These are phyloP conservation scores for Schlechtendalia chinensis DNA, from an alignment of 1,140 invertebrate genomes.

Conservation along the genomic window DNA sequence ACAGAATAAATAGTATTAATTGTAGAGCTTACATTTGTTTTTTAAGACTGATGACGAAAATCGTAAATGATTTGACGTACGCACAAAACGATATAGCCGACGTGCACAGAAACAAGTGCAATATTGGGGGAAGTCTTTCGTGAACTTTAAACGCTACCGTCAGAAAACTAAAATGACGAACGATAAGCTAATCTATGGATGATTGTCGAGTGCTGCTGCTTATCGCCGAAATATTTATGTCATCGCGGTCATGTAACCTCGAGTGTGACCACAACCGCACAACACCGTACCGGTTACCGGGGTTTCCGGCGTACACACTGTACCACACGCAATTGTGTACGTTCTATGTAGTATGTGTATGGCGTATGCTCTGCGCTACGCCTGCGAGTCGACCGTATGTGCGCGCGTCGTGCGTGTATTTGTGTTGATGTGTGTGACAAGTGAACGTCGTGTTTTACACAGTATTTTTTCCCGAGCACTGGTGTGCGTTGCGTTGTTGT, in stretches of 20 bases:
- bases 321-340: background rate
- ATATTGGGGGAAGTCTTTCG: too few species aligned
- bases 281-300: background rate
- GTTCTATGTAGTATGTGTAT: background rate
- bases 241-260: background rate
- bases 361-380: background rate
- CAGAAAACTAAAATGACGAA: too few species aligned
- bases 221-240: too few species aligned
- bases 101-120: too few species aligned
- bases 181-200: too few species aligned
- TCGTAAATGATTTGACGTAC: too few species aligned
- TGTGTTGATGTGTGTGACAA: conserved; percentile 28
- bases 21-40: too few species aligned
- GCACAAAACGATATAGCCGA: too few species aligned
- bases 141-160: too few species aligned
- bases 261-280: conserved; percentile 16
- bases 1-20: too few species aligned
- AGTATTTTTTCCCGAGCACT: background rate
- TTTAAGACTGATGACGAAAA: too few species aligned
- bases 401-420: background rate
- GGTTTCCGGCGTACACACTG: conserved; percentile 35
- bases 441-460: conserved; percentile 38
- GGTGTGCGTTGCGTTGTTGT: background rate
- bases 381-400: background rate
- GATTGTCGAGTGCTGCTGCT: too few species aligned